Evolutionary conservation across 1,140 invertebrate genomes (phyloP), one percentile per base, ranked within the genome.

Genomic region (Neodiprion fabricii): DNA sequence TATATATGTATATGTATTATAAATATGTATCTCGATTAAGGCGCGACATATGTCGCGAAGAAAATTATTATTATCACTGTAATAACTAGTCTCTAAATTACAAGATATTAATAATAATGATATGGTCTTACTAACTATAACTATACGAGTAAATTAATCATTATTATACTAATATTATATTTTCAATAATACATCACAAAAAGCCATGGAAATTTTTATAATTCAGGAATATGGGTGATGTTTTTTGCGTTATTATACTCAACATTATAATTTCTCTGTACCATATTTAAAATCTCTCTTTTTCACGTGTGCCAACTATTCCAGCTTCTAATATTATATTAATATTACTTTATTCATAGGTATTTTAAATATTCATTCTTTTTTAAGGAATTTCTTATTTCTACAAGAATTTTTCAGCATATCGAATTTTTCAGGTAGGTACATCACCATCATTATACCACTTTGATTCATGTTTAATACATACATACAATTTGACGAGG

Each of bases 41-140:
- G 53, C 53, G 53, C 53, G 53, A 61, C 11, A 61, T 21, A 61
- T 14, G 11, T 61, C 53, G 53, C 53, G 11, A 0, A 40, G 28
- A 40, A 40, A 61, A 61, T 61, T 61, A 61, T 61, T 17, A 40
- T 61, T 61, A 61, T 17, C n/a, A 61, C 11, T 61, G 9, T 61
- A 61, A 61, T 61, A 61, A 61, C 53, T 61, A 61, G 53, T 61
- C 53, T 61, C 53, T 61, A 61, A 61, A 9, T 61, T 61, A 61
- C 53, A 61, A 61, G 53, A 61, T 61, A 61, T 61, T 61, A 61
- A 61, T 61, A 61, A 61, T 61, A 61, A 61, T 61, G 53, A 61
- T 61, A 61, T 61, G 53, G 53, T 61, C n/a, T 61, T 61, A 61
- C 53, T 14, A 61, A 61, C 53, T 14, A 17, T 61, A 61, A 61